Conservation (phyloP, 2,113 vertebrate species). For the Limnothrissa miodon region DNA sequence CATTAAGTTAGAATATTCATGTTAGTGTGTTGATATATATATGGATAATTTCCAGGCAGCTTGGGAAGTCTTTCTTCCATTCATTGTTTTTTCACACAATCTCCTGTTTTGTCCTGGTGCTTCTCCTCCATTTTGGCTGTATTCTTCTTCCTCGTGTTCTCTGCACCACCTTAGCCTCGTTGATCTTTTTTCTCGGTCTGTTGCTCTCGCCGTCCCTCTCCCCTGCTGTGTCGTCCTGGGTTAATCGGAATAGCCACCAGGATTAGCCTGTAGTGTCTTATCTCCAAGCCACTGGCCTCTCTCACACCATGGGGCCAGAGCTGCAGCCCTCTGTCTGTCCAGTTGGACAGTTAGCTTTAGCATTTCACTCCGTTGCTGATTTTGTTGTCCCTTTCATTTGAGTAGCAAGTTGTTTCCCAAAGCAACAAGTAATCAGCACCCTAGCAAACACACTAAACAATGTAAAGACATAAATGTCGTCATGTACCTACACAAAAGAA, state of each 20-base stretch:
- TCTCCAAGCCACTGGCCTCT: neutral
- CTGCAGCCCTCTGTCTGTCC: neutral
- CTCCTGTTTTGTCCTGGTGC: conserved; percentile 2
- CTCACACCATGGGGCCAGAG: neutral
- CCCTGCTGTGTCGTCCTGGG: conserved; percentile 4
- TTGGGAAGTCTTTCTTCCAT: neutral
- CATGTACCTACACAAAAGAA: no score
- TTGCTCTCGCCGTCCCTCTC: conserved; percentile 3
- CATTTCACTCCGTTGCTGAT: no score
- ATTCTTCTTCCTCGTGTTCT: neutral
- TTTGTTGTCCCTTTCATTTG: no score
- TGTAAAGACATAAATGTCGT: no score
- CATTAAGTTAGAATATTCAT: no score
- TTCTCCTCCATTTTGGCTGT: neutral
- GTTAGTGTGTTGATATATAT: neutral
- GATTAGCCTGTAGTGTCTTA: conserved; percentile 8
- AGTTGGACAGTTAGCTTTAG: neutral
- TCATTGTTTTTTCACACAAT: neutral
- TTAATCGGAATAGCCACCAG: neutral
- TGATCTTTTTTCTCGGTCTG: conserved; percentile 9
- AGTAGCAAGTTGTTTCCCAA: no score
- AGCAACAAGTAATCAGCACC: no score
- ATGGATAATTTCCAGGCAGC: neutral
- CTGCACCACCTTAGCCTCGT: neutral
- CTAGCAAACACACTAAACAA: no score